Conservation (phyloP, 1,140 invertebrate genomes). For the Lepidostoma basale region DNA sequence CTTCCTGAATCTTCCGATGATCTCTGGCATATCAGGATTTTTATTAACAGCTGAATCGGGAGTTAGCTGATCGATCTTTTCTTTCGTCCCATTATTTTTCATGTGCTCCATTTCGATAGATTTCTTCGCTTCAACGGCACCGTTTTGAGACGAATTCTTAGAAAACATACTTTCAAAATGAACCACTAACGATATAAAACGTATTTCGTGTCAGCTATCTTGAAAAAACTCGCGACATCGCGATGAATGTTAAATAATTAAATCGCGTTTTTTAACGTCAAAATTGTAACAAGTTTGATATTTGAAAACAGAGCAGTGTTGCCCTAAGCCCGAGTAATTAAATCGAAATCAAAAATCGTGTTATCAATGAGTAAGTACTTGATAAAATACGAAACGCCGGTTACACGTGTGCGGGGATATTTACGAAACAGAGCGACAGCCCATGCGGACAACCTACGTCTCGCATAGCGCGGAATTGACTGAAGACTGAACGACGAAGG, state of each 20-base stretch:
- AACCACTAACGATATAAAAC: neutral
- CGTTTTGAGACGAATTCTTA: constrained; percentile 6
- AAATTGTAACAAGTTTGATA: neutral
- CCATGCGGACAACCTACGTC: neutral
- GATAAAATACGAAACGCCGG: neutral
- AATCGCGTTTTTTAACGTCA: constrained; percentile 8
- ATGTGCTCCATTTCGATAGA: constrained; percentile 30
- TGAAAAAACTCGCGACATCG: constrained; percentile 1
- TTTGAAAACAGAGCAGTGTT: constrained; percentile 3
- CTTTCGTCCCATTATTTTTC: constrained; percentile 4
- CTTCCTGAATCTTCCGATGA: constrained; percentile 59
- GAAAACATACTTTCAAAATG: constrained; percentile 1
- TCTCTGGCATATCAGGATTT: constrained; percentile 50
- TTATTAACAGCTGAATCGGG: constrained; percentile 1
- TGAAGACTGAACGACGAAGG: neutral
- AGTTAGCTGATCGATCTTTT: constrained; percentile 8
- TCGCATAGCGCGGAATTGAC: constrained; percentile 6
- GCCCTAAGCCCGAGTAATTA: neutral
- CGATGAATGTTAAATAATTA: neutral
- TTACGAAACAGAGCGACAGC: neutral
- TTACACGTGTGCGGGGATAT: neutral
- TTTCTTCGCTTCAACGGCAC: constrained; percentile 5
- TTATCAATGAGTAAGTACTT: too few species aligned
- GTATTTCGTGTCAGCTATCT: neutral
- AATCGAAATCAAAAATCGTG: too few species aligned